Conservation (phyloP, 2,888 invertebrate genomes). For the Gasteruption jaculator region DNA sequence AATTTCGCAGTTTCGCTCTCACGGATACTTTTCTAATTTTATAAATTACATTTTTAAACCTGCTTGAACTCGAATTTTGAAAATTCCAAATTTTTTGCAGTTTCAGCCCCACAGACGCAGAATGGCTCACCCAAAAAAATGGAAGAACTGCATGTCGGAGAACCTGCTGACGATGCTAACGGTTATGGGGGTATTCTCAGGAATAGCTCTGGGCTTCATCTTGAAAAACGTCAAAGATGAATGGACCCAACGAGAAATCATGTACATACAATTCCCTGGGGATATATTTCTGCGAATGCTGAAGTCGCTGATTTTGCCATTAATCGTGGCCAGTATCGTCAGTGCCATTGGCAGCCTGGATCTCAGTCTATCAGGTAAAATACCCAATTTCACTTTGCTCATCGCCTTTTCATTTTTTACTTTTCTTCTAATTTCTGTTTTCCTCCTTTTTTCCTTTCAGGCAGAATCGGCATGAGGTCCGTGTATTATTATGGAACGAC, state of each 20-base stretch:
- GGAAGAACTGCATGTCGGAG: slow-evolving; percentile 37
- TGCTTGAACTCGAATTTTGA: too few relatives aligned
- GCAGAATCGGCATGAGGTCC: slow-evolving; percentile 62
- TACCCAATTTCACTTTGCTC: not conserved
- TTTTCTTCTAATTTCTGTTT: not conserved
- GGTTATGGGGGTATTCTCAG: slow-evolving; percentile 57
- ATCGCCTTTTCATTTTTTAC: not conserved
- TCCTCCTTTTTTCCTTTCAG: slow-evolving; percentile 21
- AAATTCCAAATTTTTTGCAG: not conserved
- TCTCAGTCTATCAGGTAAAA: slow-evolving; percentile 60
- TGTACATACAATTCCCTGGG: slow-evolving; percentile 68
- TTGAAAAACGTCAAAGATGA: slow-evolving; percentile 45
- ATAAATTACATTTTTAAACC: too few relatives aligned
- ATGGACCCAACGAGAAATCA: slow-evolving; percentile 60
- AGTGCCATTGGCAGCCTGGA: slow-evolving; percentile 69
- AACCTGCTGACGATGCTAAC: slow-evolving; percentile 60
- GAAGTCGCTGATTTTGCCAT: slow-evolving; percentile 69
- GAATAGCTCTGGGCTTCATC: slow-evolving; percentile 55
- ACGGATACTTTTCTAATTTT: too few relatives aligned
- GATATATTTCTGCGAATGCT: slow-evolving; percentile 72
- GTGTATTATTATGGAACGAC: slow-evolving; percentile 67
- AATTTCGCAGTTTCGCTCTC: not conserved
- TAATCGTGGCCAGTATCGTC: slow-evolving; percentile 65
- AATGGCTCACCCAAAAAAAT: slow-evolving; percentile 37
- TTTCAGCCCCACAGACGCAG: slow-evolving; percentile 5